A percentile compares a stretch with the other conserved stretches of the same genome.
These are phyloP conservation scores for Scomber colias DNA, from an alignment of 2,113 vertebrate species.

Conservation along the genomic window DNA sequence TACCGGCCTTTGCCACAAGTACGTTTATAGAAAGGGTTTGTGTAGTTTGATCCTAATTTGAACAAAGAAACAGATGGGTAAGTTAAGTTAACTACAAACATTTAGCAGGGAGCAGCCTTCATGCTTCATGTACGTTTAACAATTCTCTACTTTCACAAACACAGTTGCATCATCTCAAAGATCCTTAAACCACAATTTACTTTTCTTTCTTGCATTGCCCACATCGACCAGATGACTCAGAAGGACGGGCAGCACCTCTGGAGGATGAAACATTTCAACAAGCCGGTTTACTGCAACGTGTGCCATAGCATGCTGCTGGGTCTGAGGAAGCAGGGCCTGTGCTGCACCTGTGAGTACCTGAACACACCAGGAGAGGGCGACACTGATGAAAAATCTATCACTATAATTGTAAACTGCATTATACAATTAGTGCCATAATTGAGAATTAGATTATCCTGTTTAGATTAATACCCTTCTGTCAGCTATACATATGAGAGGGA, in stretches of 20 bases:
- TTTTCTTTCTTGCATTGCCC: not conserved
- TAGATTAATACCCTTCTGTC: not conserved
- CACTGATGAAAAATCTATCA: not conserved
- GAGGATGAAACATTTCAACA: conserved; percentile 93
- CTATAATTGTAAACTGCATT: not conserved
- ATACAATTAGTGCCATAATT: not conserved
- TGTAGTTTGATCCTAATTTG: conserved; percentile 1
- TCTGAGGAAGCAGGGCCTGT: conserved; percentile 92
- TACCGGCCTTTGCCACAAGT: not conserved
- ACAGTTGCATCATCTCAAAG: not conserved
- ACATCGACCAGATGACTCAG: conserved; percentile 87
- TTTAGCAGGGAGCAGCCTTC: too few relatives aligned
- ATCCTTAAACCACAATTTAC: not conserved
- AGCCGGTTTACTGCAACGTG: conserved; percentile 92
- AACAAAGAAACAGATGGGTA: not conserved
- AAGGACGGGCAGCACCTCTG: conserved; percentile 94
- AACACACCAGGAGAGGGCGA: conserved; percentile 56
- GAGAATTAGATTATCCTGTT: not conserved
- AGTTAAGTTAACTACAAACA: not conserved
- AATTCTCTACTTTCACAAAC: not conserved
- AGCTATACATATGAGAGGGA: not conserved
- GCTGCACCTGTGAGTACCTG: conserved; percentile 90
- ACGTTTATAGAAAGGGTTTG: conserved; percentile 10
- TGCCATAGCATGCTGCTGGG: conserved; percentile 90
- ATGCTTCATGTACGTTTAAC: not conserved